phyloP scores from a whole-genome alignment of 2,888 invertebrate species.

The Pandemis heparana region DNA sequence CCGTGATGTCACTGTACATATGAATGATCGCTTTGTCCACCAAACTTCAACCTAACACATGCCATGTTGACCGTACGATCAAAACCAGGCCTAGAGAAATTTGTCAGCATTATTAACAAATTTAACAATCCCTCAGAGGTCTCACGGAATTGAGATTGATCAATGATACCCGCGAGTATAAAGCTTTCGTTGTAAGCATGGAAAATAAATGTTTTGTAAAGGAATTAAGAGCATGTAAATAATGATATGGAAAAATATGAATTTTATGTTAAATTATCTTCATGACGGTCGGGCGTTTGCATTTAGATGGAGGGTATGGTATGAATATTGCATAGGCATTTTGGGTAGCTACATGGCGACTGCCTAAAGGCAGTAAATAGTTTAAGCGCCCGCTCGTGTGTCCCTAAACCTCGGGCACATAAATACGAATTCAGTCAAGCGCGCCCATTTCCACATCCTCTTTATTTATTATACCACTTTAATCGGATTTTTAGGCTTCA shows the following conservation, averaged over 20 bases:
- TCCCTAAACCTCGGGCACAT: slow-evolving; percentile 37
- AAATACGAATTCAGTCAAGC: slow-evolving; percentile 37
- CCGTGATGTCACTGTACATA: not conserved
- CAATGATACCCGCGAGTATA: slow-evolving; percentile 32
- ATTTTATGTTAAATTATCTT: slow-evolving; percentile 39
- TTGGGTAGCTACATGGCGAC: not conserved
- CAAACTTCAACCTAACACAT: slow-evolving; percentile 6
- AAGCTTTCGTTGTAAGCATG: slow-evolving; percentile 21
- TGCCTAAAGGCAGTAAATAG: slow-evolving; percentile 17
- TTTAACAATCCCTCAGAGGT: slow-evolving; percentile 22
- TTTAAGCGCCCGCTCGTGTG: slow-evolving; percentile 35
- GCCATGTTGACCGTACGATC: not conserved
- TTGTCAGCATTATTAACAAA: slow-evolving; percentile 13
- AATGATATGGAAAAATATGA: slow-evolving; percentile 30
- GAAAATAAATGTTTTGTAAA: slow-evolving; percentile 14
- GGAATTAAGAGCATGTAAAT: slow-evolving; percentile 16
- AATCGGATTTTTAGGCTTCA: slow-evolving; percentile 38
- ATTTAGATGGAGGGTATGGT: slow-evolving; percentile 35
- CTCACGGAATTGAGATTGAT: slow-evolving; percentile 40
- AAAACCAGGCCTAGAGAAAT: slow-evolving; percentile 13
- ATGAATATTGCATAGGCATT: slow-evolving; percentile 40
- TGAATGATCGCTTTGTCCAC: slow-evolving; percentile 23
- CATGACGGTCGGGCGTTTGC: slow-evolving; percentile 35
- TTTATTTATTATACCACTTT: slow-evolving; percentile 32
- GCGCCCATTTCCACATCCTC: slow-evolving; percentile 22